These are phyloP conservation scores for Seriola quinqueradiata DNA, from an alignment of 2,113 vertebrate genomes.

Conservation along the genomic window DNA sequence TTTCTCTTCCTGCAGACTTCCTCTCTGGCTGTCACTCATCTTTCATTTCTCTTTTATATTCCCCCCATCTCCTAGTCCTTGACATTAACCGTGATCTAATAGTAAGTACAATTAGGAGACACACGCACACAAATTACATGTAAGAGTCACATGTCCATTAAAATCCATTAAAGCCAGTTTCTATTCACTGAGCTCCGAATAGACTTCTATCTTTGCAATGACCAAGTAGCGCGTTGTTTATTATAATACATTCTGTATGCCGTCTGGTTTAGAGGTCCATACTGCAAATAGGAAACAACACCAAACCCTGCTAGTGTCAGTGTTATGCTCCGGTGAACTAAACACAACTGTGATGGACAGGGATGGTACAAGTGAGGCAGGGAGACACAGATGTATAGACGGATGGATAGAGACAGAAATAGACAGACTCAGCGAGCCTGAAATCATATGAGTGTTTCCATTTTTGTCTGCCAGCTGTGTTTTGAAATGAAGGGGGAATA, in stretches of 20 bases:
- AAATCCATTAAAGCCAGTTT: slow-evolving; percentile 50
- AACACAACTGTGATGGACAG: slow-evolving; percentile 43
- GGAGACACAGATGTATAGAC: slow-evolving; percentile 40
- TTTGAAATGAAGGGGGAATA: slow-evolving; percentile 5
- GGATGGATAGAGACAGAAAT: slow-evolving; percentile 47
- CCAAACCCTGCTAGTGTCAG: slow-evolving; percentile 20
- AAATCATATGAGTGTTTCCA: slow-evolving; percentile 56
- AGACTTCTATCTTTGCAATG: slow-evolving; percentile 21
- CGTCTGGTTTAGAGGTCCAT: slow-evolving; percentile 37
- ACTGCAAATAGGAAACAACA: slow-evolving; percentile 27
- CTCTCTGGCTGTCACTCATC: slow-evolving; percentile 35
- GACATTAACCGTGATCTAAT: slow-evolving; percentile 60
- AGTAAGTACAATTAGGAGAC: slow-evolving; percentile 51
- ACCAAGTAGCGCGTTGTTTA: slow-evolving; percentile 25
- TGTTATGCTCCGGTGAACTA: slow-evolving; percentile 26
- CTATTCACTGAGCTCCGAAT: slow-evolving; percentile 17
- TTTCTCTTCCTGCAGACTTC: slow-evolving; percentile 50
- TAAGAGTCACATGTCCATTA: slow-evolving; percentile 48
- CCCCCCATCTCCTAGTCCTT: slow-evolving; percentile 48
- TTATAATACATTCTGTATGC: slow-evolving; percentile 16
- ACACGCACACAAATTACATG: slow-evolving; percentile 13
- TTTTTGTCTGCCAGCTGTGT: slow-evolving; percentile 49
- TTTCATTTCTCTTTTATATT: slow-evolving; percentile 48
- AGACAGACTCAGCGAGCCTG: slow-evolving; percentile 52
- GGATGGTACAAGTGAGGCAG: slow-evolving; percentile 24